These are phyloP conservation scores for Yponomeuta cagnagella DNA, from an alignment of 2,888 invertebrate species.

Conservation along the genomic window DNA sequence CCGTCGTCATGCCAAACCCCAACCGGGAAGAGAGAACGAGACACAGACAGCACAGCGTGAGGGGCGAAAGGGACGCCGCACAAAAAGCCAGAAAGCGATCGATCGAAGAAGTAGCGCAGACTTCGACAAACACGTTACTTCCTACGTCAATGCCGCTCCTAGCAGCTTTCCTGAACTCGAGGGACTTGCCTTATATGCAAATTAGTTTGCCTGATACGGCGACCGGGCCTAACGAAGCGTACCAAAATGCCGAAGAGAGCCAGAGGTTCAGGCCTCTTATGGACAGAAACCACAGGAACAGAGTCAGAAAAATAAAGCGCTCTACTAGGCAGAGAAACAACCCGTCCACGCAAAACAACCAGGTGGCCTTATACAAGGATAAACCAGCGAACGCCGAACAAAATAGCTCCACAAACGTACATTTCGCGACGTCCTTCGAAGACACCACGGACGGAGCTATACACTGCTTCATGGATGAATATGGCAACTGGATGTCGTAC, in stretches of 20 bases:
- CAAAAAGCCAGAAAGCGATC: conserved; percentile 69
- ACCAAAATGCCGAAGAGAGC: conserved; percentile 47
- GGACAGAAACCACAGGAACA: conserved; percentile 67
- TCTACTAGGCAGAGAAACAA: conserved; percentile 67
- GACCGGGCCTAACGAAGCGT: conserved; percentile 23
- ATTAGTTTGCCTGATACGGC: neutral
- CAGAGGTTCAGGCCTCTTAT: conserved; percentile 60
- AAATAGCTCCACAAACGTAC: conserved; percentile 58
- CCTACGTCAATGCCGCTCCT: conserved; percentile 78
- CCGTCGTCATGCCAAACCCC: conserved; percentile 64
- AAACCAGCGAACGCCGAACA: conserved; percentile 41
- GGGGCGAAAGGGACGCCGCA: conserved; percentile 60
- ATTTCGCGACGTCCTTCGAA: conserved; percentile 86
- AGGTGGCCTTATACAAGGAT: conserved; percentile 39
- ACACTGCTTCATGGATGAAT: conserved; percentile 90
- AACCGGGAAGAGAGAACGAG: conserved; percentile 58
- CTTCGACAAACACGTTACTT: conserved; percentile 79
- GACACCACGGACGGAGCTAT: conserved; percentile 90
- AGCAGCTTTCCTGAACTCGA: conserved; percentile 78
- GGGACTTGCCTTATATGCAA: conserved; percentile 65
- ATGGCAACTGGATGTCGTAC: conserved; percentile 88
- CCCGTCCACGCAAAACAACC: conserved; percentile 36
- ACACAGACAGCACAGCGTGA: conserved; percentile 55
- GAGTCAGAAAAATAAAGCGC: conserved; percentile 74
- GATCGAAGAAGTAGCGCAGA: conserved; percentile 78